Evolutionary conservation across 2,888 invertebrate species (phyloP).

Genomic region (Hypomecis punctinalis): DNA sequence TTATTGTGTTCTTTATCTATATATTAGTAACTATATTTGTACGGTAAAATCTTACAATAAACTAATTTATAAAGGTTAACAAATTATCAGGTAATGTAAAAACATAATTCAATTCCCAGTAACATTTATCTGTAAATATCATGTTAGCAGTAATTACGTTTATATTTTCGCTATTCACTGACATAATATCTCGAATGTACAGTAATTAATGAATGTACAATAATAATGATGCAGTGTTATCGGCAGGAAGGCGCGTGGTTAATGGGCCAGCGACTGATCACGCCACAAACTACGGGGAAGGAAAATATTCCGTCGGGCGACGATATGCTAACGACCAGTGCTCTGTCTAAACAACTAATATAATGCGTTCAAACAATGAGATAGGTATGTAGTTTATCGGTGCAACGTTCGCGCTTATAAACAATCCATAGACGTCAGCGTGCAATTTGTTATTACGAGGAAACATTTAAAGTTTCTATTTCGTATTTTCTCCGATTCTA

Average conservation of each 20-base stretch:
- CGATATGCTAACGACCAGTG: constrained; percentile 14
- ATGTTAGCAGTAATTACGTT: background rate
- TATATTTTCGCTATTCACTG: background rate
- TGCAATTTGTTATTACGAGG: constrained; percentile 9
- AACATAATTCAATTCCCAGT: background rate
- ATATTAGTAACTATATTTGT: background rate
- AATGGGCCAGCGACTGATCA: constrained; percentile 14
- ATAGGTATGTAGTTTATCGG: constrained; percentile 20
- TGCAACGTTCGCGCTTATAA: constrained; percentile 13
- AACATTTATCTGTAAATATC: background rate
- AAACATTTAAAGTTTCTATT: background rate
- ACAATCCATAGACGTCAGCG: constrained; percentile 18
- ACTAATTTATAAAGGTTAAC: background rate
- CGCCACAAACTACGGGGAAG: constrained; percentile 23
- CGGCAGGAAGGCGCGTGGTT: constrained; percentile 24
- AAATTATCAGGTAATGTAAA: background rate
- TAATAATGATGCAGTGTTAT: constrained; percentile 3
- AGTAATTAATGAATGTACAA: background rate
- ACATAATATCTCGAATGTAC: background rate
- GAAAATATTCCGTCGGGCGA: constrained; percentile 27
- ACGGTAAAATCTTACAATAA: background rate
- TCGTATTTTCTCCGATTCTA: too few species aligned
- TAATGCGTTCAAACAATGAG: constrained; percentile 3
- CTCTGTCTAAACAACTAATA: constrained; percentile 14
- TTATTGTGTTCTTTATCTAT: background rate